phyloP scores from a whole-genome alignment of 2,113 vertebrate species.

The Neotoma lepida region DNA sequence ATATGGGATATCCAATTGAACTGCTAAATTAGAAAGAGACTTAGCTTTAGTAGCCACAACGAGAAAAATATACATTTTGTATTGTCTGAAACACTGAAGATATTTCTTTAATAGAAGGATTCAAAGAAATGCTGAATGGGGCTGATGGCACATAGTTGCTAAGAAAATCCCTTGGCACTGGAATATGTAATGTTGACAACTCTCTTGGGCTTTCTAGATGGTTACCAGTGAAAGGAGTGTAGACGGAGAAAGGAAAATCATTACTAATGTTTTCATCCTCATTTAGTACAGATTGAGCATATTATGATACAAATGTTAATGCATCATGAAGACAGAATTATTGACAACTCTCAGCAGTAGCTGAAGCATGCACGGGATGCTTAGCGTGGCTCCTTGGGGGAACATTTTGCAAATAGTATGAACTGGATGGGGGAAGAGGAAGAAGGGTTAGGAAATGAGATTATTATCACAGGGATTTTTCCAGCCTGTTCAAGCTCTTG shows the following conservation, averaged over 20 bases:
- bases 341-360: constrained; percentile 36
- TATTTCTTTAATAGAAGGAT: constrained; percentile 68
- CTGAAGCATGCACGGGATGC: neutral
- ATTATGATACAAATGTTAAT: constrained; percentile 67
- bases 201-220: constrained; percentile 56
- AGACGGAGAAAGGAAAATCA: constrained; percentile 51
- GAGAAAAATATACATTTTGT: neutral
- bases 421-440: neutral
- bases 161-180: constrained; percentile 70
- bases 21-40: neutral
- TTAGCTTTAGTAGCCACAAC: neutral
- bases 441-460: constrained; percentile 52
- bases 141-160: constrained; percentile 64
- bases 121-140: constrained; percentile 65
- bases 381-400: neutral
- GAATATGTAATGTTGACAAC: neutral
- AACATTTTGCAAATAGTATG: constrained; percentile 50
- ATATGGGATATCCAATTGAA: neutral
- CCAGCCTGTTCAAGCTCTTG: neutral
- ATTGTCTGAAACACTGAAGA: constrained; percentile 2
- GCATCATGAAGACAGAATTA: constrained; percentile 68
- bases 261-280: constrained; percentile 68
- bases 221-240: constrained; percentile 43
- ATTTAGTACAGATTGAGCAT: constrained; percentile 73
- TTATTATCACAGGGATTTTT: constrained; percentile 56